These are phyloP conservation scores for Meriones psammophilus DNA, from an alignment of 2,797 vertebrate species.

Conservation along the genomic window DNA sequence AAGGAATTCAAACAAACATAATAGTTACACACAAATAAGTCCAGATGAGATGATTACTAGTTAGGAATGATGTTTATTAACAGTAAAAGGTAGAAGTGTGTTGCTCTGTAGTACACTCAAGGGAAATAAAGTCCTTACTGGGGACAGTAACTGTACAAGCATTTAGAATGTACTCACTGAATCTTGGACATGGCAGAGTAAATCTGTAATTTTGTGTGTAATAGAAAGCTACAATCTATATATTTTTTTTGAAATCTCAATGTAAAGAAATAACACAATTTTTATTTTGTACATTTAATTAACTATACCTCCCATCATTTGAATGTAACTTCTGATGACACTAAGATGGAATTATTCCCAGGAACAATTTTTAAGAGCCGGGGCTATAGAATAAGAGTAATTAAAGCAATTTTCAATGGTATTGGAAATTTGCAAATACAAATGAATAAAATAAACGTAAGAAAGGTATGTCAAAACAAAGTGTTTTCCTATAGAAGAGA, in stretches of 20 bases:
- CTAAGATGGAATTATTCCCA: constrained; percentile 40
- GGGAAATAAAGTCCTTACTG: not conserved
- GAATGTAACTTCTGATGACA: not conserved
- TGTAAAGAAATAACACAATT: constrained; percentile 40
- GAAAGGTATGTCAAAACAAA: not conserved
- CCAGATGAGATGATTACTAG: constrained; percentile 51
- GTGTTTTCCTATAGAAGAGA: not conserved
- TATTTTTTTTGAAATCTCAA: constrained; percentile 37
- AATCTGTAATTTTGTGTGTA: constrained; percentile 14
- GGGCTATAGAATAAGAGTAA: not conserved
- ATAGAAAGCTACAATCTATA: constrained; percentile 30
- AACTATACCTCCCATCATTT: constrained; percentile 20
- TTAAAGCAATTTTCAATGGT: constrained; percentile 27
- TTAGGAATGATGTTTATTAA: constrained; percentile 43
- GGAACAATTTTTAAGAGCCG: constrained; percentile 53
- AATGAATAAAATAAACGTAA: constrained; percentile 17
- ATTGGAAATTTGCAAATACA: not conserved
- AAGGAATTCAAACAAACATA: constrained; percentile 8
- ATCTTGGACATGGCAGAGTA: constrained; percentile 37
- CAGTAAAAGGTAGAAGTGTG: constrained; percentile 15
- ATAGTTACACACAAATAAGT: constrained; percentile 33
- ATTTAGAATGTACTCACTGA: constrained; percentile 21
- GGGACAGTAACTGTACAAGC: constrained; percentile 8
- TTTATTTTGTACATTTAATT: constrained; percentile 56
- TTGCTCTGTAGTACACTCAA: not conserved